These are phyloP conservation scores for Donacobius atricapilla DNA, from an alignment of 2,113 vertebrate genomes.

Conservation along the genomic window DNA sequence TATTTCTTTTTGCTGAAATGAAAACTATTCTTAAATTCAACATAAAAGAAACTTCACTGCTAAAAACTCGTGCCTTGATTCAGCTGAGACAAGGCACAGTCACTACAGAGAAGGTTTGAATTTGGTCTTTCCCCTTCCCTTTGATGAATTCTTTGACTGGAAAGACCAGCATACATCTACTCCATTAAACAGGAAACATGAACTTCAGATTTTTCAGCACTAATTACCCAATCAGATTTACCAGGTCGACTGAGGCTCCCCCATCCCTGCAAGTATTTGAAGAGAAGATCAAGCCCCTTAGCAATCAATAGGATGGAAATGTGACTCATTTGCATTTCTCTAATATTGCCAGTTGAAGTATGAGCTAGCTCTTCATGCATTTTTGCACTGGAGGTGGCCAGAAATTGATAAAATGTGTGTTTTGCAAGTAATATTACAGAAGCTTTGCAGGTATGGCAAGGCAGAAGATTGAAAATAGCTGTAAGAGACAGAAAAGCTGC, in stretches of 20 bases:
- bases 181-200: neutral
- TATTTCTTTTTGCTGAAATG: neutral
- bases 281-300: neutral
- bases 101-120: neutral
- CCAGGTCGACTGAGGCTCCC: neutral
- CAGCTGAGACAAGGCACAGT: neutral
- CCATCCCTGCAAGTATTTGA: neutral
- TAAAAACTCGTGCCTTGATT: neutral
- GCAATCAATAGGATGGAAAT: neutral
- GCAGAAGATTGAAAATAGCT: neutral
- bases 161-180: neutral
- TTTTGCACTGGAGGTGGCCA: neutral
- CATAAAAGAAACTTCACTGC: neutral
- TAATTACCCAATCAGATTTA: neutral
- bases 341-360: neutral
- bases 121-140: neutral
- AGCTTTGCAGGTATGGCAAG: neutral
- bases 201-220: neutral
- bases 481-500: neutral
- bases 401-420: neutral
- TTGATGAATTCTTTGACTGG: neutral
- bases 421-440: neutral
- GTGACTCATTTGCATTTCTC: neutral
- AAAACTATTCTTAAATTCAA: neutral
- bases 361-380: neutral